Evolutionary conservation across 2,888 invertebrate species (phyloP), one percentile per base, ranked within the genome.

Genomic region (Nomada lathburiana): DNA sequence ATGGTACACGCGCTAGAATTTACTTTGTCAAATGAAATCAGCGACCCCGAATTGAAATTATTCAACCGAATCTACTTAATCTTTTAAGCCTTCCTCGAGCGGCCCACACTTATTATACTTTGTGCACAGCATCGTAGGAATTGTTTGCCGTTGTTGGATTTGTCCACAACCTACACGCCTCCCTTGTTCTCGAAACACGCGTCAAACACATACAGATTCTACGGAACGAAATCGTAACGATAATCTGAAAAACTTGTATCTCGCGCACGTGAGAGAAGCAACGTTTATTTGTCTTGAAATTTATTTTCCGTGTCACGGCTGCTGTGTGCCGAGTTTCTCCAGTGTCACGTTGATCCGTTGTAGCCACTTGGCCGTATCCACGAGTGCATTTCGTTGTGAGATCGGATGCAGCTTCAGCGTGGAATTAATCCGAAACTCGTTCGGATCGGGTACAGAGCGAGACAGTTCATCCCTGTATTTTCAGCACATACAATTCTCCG

Each of bases 301-400:
- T 73, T 53, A 57, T 75, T 68, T 79, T 16, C 57, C 75, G 62
- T 62, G 75, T 79, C 55, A 42, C 44, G 29, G 52, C 42, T 59
- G 20, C 23, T 4, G n/a, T 10, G 0, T 16, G 62, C 10, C 16
- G 47, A 36, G 13, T 42, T 77, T 52, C 68, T 78, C 73, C 2
- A 20, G 52, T 3, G 64, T 64, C 52, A 2, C 36, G 57, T 42
- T 55, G 68, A 36, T 72, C 68, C 75, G 81, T 57, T 26, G 70
- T 76, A 76, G 82, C 74, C 79, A 82, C 79, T 81, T 65, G 77
- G 77, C 80, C 80, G 76, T 76, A 86, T 84, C 78, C 72, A 77
- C 83, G 84, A 90, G 85, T 89, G 89, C 87, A 86, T 90, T 90
- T 88, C 89, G 84, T 82, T 88, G 89, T 87, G 90, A 89, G 84